Conservation (phyloP, 2,113 vertebrate species). For the Marcusenius ussheri region DNA sequence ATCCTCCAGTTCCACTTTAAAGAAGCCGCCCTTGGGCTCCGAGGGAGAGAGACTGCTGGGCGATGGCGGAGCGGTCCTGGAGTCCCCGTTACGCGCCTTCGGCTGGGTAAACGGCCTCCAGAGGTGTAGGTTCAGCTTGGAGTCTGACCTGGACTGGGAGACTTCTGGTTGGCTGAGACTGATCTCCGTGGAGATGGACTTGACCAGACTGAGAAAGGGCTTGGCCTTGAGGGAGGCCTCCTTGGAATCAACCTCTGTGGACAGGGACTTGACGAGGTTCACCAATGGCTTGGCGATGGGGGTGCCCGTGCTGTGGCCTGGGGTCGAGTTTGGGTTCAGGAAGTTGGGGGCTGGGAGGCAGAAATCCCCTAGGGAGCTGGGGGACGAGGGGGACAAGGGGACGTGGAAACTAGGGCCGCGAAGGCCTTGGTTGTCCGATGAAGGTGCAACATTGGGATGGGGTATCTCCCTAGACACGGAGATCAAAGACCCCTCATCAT, state of each 20-base stretch:
- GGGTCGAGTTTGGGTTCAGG: slow-evolving; percentile 42
- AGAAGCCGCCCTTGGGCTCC: slow-evolving; percentile 63
- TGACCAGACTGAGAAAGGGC: slow-evolving; percentile 67
- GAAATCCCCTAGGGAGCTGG: slow-evolving; percentile 56
- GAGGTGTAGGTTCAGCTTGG: slow-evolving; percentile 68
- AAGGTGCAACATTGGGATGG: slow-evolving; percentile 23
- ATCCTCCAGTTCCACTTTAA: slow-evolving; percentile 76
- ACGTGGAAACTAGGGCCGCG: slow-evolving; percentile 45
- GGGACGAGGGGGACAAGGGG: slow-evolving; percentile 48
- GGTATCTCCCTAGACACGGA: slow-evolving; percentile 43
- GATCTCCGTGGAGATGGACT: slow-evolving; percentile 73
- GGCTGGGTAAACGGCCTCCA: slow-evolving; percentile 69
- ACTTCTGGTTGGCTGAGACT: slow-evolving; percentile 65
- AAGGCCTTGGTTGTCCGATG: slow-evolving; percentile 31
- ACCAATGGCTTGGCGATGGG: slow-evolving; percentile 52
- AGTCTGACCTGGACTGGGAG: slow-evolving; percentile 70
- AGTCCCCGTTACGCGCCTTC: slow-evolving; percentile 59
- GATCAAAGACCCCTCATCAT: slow-evolving; percentile 45
- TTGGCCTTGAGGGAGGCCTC: slow-evolving; percentile 60
- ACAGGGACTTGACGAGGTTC: slow-evolving; percentile 69
- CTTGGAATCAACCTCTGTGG: slow-evolving; percentile 63
- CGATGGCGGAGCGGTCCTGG: slow-evolving; percentile 71
- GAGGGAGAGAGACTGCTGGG: slow-evolving; percentile 61
- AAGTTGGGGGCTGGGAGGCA: slow-evolving; percentile 43
- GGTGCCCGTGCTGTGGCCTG: slow-evolving; percentile 19